Conservation (phyloP, 2,113 vertebrate genomes). For the Eidolon helvum region DNA sequence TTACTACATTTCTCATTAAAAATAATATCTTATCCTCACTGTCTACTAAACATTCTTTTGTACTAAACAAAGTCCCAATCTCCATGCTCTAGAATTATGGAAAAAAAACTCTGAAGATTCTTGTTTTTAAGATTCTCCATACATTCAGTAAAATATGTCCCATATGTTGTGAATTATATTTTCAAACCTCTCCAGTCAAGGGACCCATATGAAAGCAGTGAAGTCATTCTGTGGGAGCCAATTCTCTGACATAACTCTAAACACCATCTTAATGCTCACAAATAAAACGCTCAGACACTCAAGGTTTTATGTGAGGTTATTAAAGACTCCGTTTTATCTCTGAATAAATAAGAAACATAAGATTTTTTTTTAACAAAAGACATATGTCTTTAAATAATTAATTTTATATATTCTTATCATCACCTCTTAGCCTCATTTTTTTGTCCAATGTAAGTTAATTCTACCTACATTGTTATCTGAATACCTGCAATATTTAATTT, state of each 20-base stretch:
- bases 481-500: background rate
- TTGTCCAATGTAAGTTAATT: background rate
- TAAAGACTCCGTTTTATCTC: background rate
- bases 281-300: background rate
- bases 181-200: background rate
- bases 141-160: slow-evolving; percentile 14
- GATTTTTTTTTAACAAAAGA: background rate
- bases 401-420: background rate
- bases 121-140: background rate
- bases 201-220: background rate
- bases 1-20: background rate
- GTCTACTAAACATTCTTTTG: background rate
- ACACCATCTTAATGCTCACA: background rate
- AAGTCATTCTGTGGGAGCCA: background rate
- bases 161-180: slow-evolving; percentile 9
- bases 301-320: background rate
- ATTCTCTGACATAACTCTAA: background rate
- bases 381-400: background rate
- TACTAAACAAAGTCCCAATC: background rate
- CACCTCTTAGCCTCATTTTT: background rate
- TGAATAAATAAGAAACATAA: background rate
- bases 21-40: background rate
- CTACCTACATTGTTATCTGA: background rate
- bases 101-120: background rate
- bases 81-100: background rate